Evolutionary conservation across 1,140 invertebrate genomes (phyloP), one percentile per base, ranked within the genome.

Genomic region (Glossosoma conforme): DNA sequence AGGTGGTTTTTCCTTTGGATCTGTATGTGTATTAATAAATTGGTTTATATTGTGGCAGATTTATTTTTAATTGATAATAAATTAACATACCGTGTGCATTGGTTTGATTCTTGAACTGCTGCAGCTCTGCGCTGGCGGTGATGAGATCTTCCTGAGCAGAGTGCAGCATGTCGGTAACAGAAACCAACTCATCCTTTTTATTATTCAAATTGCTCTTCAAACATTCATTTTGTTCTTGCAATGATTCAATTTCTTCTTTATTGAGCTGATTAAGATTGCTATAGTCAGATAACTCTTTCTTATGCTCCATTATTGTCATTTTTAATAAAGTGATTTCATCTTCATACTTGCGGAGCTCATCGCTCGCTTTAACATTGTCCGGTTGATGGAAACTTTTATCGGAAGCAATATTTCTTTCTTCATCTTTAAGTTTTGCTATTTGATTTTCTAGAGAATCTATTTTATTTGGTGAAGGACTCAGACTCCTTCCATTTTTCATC

Each of bases 401-500:
- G 2, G 36, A 41, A 9, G 15, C 11, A n/a, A 15, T 10, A 9
- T 21, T 11, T n/a, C 42, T 37, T 25, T 40, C 14, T 19, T 10
- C 24, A 3, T 44, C 11, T 47, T 58, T 50, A 0, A 58, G 14
- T 13, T 35, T 28, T 14, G 17, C 22, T 14, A 58, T 54, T 54
- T 54, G 44, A 14, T 14, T 28, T 18, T 58, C 45, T 25, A 58
- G 41, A 4, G 44, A 42, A 19, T 58, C 48, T 5, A 54, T 47
- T 2, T 43, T 54, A 19, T 52, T 51, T 4, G n/a, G 41, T 43
- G 15, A 46, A 54, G 18, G 33, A 36, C 40, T 58, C 56, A 0
- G 42, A 14, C 37, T 58, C 52, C 14, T 52, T 54, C 52, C 56
- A 54, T 22, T 54, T 58, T 30, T 72, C 68, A 19, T 65, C 56